phyloP scores from a whole-genome alignment of 2,888 invertebrate genomes.

The Meta bourneti region DNA sequence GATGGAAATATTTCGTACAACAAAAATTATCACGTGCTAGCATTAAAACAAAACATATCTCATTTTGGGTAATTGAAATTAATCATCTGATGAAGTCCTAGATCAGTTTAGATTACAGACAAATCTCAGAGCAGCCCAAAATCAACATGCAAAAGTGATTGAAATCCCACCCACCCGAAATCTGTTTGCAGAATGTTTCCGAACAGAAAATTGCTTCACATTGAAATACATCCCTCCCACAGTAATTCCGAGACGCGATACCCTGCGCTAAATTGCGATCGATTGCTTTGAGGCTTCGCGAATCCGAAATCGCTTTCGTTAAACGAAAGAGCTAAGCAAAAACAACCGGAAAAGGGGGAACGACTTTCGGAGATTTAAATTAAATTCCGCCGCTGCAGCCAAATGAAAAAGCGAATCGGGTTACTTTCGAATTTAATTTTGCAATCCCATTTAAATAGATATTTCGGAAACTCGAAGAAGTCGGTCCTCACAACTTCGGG shows the following conservation, averaged over 20 bases:
- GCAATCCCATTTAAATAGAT: slow-evolving; percentile 35
- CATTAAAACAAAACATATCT: too few species aligned
- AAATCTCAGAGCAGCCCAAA: too few species aligned
- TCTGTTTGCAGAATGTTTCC: neutral
- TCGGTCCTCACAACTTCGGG: neutral
- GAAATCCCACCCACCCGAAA: neutral
- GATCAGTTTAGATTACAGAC: too few species aligned
- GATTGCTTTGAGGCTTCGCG: neutral
- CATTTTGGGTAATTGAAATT: too few species aligned
- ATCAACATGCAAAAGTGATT: too few species aligned
- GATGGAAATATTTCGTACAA: too few species aligned
- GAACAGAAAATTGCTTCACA: neutral
- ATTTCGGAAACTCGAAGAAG: neutral
- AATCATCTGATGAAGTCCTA: too few species aligned
- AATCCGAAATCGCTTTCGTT: neutral
- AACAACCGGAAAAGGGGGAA: neutral
- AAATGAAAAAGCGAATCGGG: slow-evolving; percentile 46
- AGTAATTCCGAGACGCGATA: neutral
- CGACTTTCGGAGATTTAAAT: slow-evolving; percentile 20
- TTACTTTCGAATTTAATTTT: slow-evolving; percentile 38
- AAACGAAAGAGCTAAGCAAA: neutral
- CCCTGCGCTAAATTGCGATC: neutral
- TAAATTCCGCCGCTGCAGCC: slow-evolving; percentile 8
- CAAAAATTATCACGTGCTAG: too few species aligned
- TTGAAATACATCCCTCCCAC: neutral